These are phyloP conservation scores for Eclectus roratus DNA, from an alignment of 2,113 vertebrate genomes.

Conservation along the genomic window DNA sequence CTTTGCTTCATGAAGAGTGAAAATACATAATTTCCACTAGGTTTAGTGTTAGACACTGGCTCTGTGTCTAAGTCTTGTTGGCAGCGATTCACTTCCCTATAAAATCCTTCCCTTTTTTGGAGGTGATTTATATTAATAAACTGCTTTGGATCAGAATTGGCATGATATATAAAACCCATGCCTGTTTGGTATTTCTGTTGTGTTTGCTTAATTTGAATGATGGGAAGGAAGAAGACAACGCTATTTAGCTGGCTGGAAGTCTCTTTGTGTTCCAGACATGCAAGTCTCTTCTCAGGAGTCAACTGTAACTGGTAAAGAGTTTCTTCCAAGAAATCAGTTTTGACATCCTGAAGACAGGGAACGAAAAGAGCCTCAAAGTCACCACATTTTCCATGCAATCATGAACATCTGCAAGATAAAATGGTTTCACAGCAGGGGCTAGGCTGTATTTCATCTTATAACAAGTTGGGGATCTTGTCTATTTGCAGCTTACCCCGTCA, in stretches of 20 bases:
- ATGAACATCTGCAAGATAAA: slow-evolving; percentile 50
- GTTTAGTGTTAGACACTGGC: slow-evolving; percentile 19
- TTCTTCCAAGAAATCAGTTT: slow-evolving; percentile 35
- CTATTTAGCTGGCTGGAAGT: slow-evolving; percentile 15
- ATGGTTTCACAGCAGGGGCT: slow-evolving; percentile 22
- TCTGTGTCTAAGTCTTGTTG: slow-evolving; percentile 20
- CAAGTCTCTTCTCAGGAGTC: slow-evolving; percentile 36
- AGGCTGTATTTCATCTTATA: slow-evolving; percentile 24
- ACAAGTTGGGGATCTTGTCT: background rate
- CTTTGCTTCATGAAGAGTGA: slow-evolving; percentile 2
- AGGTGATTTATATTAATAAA: slow-evolving; percentile 55
- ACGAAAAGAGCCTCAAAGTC: slow-evolving; percentile 1
- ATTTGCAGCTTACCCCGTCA: background rate
- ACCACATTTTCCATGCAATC: slow-evolving; percentile 43
- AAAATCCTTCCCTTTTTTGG: slow-evolving; percentile 57
- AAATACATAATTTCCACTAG: slow-evolving; percentile 26
- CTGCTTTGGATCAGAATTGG: slow-evolving; percentile 12
- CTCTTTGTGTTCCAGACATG: slow-evolving; percentile 15
- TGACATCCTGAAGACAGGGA: slow-evolving; percentile 30
- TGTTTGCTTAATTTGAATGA: slow-evolving; percentile 17
- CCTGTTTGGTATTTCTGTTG: slow-evolving; percentile 49
- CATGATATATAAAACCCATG: slow-evolving; percentile 24
- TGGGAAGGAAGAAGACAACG: background rate
- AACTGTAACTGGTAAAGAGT: background rate
- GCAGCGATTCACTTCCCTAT: background rate